Percentiles rank a stretch among this genome's conserved stretches.
Conservation (phyloP, 2,797 vertebrate species). For the Arrhamphus sclerolepis region DNA sequence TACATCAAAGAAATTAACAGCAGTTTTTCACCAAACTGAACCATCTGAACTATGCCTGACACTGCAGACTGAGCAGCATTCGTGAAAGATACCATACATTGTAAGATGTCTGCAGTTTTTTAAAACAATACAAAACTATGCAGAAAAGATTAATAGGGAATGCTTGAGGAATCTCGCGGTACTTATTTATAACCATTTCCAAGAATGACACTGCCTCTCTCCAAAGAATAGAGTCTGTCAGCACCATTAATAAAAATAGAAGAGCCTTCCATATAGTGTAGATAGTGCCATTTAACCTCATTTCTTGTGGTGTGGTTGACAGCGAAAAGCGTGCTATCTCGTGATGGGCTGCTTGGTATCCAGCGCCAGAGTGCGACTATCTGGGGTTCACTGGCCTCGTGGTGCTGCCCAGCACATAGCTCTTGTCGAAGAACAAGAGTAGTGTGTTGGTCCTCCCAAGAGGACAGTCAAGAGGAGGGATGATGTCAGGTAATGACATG, state of each 20-base stretch:
- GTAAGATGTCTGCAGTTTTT: conserved; percentile 23
- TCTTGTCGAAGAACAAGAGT: conserved; percentile 65
- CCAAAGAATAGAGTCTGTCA: conserved; percentile 72
- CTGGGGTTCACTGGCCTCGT: conserved; percentile 68
- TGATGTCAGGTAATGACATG: conserved; percentile 74
- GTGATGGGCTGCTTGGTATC: conserved; percentile 66
- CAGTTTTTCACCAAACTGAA: conserved; percentile 35
- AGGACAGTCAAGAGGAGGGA: conserved; percentile 60
- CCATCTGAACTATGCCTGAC: conserved; percentile 41
- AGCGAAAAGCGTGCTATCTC: conserved; percentile 69
- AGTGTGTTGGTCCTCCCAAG: conserved; percentile 61
- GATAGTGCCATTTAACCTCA: conserved; percentile 80
- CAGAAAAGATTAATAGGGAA: conserved; percentile 43
- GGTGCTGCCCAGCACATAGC: conserved; percentile 60
- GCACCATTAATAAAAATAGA: conserved; percentile 78
- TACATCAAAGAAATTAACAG: conserved; percentile 64
- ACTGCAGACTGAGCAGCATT: conserved; percentile 42
- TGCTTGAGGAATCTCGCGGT: conserved; percentile 33
- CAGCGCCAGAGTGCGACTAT: conserved; percentile 72
- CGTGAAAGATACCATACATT: conserved; percentile 32
- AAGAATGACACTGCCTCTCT: conserved; percentile 55
- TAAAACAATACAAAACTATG: conserved; percentile 46
- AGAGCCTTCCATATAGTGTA: conserved; percentile 69
- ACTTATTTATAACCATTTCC: conserved; percentile 70
- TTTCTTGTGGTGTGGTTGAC: conserved; percentile 72